Evolutionary conservation across 1,140 invertebrate genomes (phyloP).

Genomic region (Bombyx mandarina): DNA sequence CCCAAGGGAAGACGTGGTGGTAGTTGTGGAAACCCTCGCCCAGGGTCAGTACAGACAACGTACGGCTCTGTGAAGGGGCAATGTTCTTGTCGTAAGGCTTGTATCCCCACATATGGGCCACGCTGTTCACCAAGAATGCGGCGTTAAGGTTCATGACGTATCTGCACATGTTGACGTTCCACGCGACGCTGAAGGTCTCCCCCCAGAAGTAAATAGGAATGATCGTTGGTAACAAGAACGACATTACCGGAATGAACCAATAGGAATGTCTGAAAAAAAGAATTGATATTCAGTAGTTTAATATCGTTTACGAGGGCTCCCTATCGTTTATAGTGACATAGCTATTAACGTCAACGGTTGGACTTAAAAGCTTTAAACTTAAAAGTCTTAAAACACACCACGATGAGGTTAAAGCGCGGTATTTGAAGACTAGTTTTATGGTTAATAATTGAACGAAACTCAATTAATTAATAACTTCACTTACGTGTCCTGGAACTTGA

Average conservation of each 20-base stretch:
- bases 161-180: conserved; percentile 85
- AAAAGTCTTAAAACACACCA: no score
- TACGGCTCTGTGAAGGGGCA: conserved; percentile 77
- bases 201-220: conserved; percentile 85
- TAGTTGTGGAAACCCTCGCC: conserved; percentile 14
- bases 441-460: no score
- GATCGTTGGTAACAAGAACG: conserved; percentile 81
- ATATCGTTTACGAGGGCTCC: no score
- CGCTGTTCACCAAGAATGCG: conserved; percentile 94
- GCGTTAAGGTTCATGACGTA: conserved; percentile 86
- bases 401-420: no score
- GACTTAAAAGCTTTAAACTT: no score
- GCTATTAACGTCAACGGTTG: no score
- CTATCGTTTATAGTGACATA: no score
- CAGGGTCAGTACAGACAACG: conserved; percentile 74
- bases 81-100: conserved; percentile 90
- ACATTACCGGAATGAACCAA: conserved; percentile 79
- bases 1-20: conserved; percentile 11
- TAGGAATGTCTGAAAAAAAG: conserved; percentile 64
- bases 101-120: conserved; percentile 88
- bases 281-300: no score
- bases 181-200: conserved; percentile 82
- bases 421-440: no score
- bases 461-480: no score
- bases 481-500: conserved; percentile 78